These are phyloP conservation scores for Anser cygnoides DNA, from an alignment of 2,113 vertebrate genomes.

Conservation along the genomic window DNA sequence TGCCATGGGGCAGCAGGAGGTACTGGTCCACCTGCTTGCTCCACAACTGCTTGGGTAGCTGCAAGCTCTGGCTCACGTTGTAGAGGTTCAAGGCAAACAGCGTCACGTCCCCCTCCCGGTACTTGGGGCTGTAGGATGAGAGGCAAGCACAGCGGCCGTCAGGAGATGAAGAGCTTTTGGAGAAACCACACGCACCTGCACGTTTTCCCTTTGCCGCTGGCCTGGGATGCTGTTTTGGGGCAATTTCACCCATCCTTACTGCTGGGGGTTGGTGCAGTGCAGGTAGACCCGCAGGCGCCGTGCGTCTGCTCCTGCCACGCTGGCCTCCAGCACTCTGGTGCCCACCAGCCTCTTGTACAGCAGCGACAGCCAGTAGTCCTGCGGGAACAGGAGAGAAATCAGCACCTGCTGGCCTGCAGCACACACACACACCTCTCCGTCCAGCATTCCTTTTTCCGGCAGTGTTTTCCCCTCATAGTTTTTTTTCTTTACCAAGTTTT, in stretches of 20 bases:
- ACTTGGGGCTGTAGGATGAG: conserved; percentile 77
- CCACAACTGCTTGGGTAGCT: conserved; percentile 65
- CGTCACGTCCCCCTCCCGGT: conserved; percentile 84
- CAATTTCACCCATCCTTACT: conserved; percentile 71
- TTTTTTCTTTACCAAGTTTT: not conserved
- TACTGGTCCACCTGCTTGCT: conserved; percentile 85
- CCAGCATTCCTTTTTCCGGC: not conserved
- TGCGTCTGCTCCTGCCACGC: not conserved
- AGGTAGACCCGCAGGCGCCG: conserved; percentile 84
- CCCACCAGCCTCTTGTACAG: conserved; percentile 93
- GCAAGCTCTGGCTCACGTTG: conserved; percentile 66
- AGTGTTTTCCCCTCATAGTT: not conserved
- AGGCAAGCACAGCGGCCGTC: not conserved
- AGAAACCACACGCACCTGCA: accelerated
- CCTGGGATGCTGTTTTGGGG: not conserved
- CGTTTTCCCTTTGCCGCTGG: not conserved
- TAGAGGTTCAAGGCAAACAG: conserved; percentile 89
- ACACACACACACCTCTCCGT: not conserved
- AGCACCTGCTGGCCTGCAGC: too few species aligned
- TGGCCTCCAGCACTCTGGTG: conserved; percentile 79
- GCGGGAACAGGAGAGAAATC: not conserved
- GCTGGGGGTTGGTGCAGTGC: conserved; percentile 84
- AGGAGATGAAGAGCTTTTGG: not conserved
- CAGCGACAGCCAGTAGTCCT: conserved; percentile 97
- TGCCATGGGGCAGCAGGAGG: conserved; percentile 81